Percentiles rank a stretch among this genome's conserved stretches.
phyloP scores from a whole-genome alignment of 2,888 invertebrate species.

The Drosophila phalerata region DNA sequence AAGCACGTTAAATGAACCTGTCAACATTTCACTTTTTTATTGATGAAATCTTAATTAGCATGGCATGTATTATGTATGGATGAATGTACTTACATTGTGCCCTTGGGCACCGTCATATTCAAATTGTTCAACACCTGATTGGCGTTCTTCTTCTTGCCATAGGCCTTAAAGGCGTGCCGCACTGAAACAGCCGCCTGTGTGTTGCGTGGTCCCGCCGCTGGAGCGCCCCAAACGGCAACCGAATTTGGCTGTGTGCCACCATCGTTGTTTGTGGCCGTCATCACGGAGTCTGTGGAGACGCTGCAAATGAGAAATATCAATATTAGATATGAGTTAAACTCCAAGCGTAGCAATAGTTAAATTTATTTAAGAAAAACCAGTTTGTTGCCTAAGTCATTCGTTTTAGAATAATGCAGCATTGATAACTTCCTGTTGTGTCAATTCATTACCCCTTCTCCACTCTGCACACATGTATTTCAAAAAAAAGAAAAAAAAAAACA shows the following conservation, averaged over 20 bases:
- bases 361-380: conserved; percentile 28
- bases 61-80: background rate
- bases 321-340: conserved; percentile 6
- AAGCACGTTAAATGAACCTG: conserved; percentile 53
- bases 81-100: conserved; percentile 94
- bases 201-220: conserved; percentile 82
- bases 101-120: conserved; percentile 97
- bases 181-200: conserved; percentile 94
- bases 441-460: background rate
- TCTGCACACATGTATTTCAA: conserved; percentile 24
- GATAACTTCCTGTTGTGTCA: conserved; percentile 38
- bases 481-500: conserved; percentile 2
- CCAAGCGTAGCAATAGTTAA: background rate
- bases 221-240: conserved; percentile 86
- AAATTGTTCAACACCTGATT: conserved; percentile 95
- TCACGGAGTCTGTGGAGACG: conserved; percentile 83
- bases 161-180: conserved; percentile 94
- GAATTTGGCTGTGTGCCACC: conserved; percentile 80
- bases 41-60: conserved; percentile 26
- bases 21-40: conserved; percentile 65
- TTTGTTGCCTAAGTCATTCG: conserved; percentile 66
- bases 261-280: conserved; percentile 84
- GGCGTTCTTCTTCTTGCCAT: conserved; percentile 94
- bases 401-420: conserved; percentile 36
- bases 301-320: conserved; percentile 68